These are phyloP conservation scores for Polydrusus pterygomalis DNA, from an alignment of 2,888 invertebrate species.

Conservation along the genomic window DNA sequence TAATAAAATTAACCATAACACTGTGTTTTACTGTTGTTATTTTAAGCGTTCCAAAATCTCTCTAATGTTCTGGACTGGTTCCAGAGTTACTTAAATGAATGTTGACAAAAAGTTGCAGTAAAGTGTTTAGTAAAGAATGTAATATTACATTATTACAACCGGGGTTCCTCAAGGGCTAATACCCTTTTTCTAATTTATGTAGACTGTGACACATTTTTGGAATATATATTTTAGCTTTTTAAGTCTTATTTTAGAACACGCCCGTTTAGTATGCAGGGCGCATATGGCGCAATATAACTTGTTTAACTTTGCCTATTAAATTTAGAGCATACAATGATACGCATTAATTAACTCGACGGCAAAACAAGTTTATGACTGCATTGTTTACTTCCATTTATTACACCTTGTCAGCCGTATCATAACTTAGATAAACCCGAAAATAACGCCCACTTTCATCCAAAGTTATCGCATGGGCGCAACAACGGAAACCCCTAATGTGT, in stretches of 20 bases:
- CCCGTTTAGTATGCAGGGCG: neutral
- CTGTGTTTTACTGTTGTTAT: too few relatives aligned
- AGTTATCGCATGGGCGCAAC: conserved; percentile 40
- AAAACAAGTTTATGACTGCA: conserved; percentile 11
- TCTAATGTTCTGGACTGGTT: too few relatives aligned
- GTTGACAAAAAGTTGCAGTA: too few relatives aligned
- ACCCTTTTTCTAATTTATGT: too few relatives aligned
- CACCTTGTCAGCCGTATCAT: conserved; percentile 33
- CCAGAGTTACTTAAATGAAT: too few relatives aligned
- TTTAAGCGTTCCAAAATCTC: too few relatives aligned
- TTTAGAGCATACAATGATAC: neutral
- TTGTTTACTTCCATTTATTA: conserved; percentile 34
- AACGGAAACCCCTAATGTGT: conserved; percentile 42
- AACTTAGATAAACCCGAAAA: conserved; percentile 31
- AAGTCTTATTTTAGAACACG: neutral
- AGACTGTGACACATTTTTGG: too few relatives aligned
- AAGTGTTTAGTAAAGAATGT: too few relatives aligned
- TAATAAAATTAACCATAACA: too few relatives aligned
- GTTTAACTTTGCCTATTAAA: neutral
- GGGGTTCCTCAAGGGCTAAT: too few relatives aligned
- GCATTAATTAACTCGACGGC: conserved; percentile 5
- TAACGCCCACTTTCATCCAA: conserved; percentile 33
- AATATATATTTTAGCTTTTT: neutral
- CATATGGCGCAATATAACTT: neutral
- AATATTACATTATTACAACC: too few relatives aligned